A percentile compares a stretch with the other conserved stretches of the same genome.
Conservation (phyloP, 2,113 vertebrate species). For the Symphodus melops region DNA sequence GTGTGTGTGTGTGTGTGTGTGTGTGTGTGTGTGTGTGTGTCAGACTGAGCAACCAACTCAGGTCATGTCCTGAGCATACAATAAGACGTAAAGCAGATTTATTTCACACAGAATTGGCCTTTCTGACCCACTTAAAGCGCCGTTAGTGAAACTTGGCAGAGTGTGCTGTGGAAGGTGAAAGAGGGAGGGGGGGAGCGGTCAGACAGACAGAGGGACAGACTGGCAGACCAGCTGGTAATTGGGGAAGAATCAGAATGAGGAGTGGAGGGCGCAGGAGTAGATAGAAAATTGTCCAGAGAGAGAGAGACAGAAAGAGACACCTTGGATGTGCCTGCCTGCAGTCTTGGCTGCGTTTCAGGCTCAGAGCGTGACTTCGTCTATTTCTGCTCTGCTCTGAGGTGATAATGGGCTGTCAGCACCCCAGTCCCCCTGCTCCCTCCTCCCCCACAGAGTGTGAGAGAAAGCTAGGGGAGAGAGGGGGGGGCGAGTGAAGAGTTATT, state of each 20-base stretch:
- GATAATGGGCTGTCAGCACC: constrained; percentile 80
- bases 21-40: too few relatives aligned
- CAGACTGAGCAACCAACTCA: constrained; percentile 3
- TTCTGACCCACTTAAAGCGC: constrained; percentile 29
- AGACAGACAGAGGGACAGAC: constrained; percentile 14
- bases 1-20: too few relatives aligned
- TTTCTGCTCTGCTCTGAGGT: constrained; percentile 78
- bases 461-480: not conserved
- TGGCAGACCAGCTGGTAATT: constrained; percentile 31
- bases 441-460: constrained; percentile 35
- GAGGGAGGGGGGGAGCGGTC: not conserved
- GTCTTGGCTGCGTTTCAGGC: constrained; percentile 73
- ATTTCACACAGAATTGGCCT: constrained; percentile 13
- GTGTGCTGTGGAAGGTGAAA: constrained; percentile 9
- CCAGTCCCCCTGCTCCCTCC: constrained; percentile 54
- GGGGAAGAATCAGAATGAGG: constrained; percentile 42
- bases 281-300: constrained; percentile 53
- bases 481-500: constrained; percentile 33
- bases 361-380: constrained; percentile 73
- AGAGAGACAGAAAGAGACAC: constrained; percentile 30
- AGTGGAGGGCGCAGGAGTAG: constrained; percentile 27
- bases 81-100: not conserved
- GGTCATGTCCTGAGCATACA: constrained; percentile 15
- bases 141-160: constrained; percentile 29
- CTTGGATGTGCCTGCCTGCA: constrained; percentile 68